Base-by-base conservation (phyloP, 2,797 vertebrate genomes). In the Sebastes trivittatus region DNA sequence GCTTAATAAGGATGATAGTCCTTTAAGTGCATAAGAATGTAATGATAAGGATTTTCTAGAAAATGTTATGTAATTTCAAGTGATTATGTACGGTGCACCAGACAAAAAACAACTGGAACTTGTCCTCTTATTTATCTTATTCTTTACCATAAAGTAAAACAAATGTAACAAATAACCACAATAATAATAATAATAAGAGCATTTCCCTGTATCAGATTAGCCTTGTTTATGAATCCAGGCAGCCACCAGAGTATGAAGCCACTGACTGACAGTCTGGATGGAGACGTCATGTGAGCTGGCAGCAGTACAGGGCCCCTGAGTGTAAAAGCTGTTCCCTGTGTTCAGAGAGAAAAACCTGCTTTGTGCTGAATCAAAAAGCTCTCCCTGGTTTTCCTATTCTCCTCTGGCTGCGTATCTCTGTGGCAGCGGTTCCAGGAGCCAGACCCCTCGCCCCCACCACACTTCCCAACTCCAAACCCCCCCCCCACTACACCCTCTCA, bases 241-340 rank as follows among this genome's bases (percentile, higher is more conserved):
- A 58, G 77, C 30, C 78, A 49, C 27, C 65, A 8, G 52, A 56
- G 49, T 63, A 32, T 80, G 60, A 81, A 88, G 75, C 78, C 42
- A 4, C 22, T 62, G 78, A 4, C 29, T 60, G 78, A 77, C 74
- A 32, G 78, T 62, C 54, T 25, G 38, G 83, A 93, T 89, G 84
- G 78, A 91, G 89, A 72, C 55, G 63, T 92, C 81, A 83, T 88
- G 72, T 79, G 87, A 87, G 68, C 88, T 90, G 92, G 92, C 90
- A 81, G 83, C 32, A 11, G 75, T 36, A 25, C 76, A 62, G 72
- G 46, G 61, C 70, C 80, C 71, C 82, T 46, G 77, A 69, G 72
- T 56, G 73, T 81, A 76, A 90, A 90, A 90, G 73, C 85, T 80
- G 80, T 16, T 84, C 80, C 61, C 75, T 84, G 81, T 71, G 54